Evolutionary conservation across 2,888 invertebrate species (phyloP), one percentile per base, ranked within the genome.

Genomic region (Melanchra persicariae): DNA sequence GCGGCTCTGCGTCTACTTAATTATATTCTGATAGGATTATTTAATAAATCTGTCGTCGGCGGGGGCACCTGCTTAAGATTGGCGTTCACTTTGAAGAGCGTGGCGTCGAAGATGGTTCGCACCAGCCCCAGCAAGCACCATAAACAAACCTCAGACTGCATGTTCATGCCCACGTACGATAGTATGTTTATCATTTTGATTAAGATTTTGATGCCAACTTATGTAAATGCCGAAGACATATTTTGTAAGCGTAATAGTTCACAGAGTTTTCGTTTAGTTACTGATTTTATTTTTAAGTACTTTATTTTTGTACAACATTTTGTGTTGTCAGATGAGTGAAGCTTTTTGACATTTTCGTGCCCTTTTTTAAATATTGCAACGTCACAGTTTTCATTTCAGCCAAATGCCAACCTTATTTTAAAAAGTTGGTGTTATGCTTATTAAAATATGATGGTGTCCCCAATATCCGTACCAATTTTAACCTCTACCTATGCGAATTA

Each of bases 71-170:
- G 95, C 86, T 96, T 95, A 75, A 96, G 90, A 90, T 96, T 96
- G 69, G 95, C 92, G 82, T 96, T 95, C 60, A 97, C 93, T 90
- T 96, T 95, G 86, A 96, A 96, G 71, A 96, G 92, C 1, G 96
- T 96, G 17, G 96, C 95, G 83, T 97, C 96, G 78, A 96, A 96
- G 65, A 96, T 95, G 1, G 96, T 96, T 60, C 94, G 89, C 77
- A 95, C 81, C 40, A 96, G 93, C 47, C 96, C 96, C 59, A 96
- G 80, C n/a, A 96, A 78, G 6, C 96, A 95, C 93, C 96, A 94
- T 67, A 96, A 80, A 76, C 96, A 93, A 2, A 96, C 92, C 87
- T 97, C 97, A 0, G 94, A 92, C 82, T 96, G 96, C 84, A 94
- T 87, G 70, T 92, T 92, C 90, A 96, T 91, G 43, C 96, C 96